These are phyloP conservation scores for Tanypteryx hageni DNA, from an alignment of 2,888 invertebrate species.

Conservation along the genomic window DNA sequence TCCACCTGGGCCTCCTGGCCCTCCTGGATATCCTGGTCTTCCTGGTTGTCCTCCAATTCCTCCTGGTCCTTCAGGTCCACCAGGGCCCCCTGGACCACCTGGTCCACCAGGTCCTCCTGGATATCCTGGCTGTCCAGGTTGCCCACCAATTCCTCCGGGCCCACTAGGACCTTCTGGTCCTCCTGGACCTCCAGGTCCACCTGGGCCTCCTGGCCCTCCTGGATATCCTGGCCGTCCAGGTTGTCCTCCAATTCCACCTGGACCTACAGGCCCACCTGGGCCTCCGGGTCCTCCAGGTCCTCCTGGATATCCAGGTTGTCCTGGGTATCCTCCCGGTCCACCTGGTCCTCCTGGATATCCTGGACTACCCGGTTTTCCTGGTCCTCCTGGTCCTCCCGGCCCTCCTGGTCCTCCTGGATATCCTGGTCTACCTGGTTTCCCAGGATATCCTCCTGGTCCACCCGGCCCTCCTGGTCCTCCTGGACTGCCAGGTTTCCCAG, in stretches of 20 bases:
- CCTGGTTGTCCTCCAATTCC: slow-evolving; percentile 67
- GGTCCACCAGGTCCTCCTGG: slow-evolving; percentile 66
- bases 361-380: slow-evolving; percentile 62
- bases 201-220: slow-evolving; percentile 67
- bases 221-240: slow-evolving; percentile 68
- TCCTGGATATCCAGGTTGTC: slow-evolving; percentile 70
- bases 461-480: slow-evolving; percentile 74
- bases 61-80: slow-evolving; percentile 38
- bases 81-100: slow-evolving; percentile 71
- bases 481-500: slow-evolving; percentile 71
- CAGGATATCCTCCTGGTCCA: slow-evolving; percentile 71
- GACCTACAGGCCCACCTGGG: slow-evolving; percentile 65
- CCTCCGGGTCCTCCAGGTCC: slow-evolving; percentile 66
- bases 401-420: slow-evolving; percentile 69
- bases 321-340: slow-evolving; percentile 72
- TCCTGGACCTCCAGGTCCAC: slow-evolving; percentile 72
- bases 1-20: slow-evolving; percentile 69
- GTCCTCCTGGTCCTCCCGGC: slow-evolving; percentile 69
- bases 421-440: slow-evolving; percentile 70
- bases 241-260: slow-evolving; percentile 67
- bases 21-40: slow-evolving; percentile 68
- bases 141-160: slow-evolving; percentile 17
- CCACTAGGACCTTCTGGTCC: slow-evolving; percentile 69
- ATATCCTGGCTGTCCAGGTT: slow-evolving; percentile 71
- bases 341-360: slow-evolving; percentile 68